These are phyloP conservation scores for Boloria selene DNA, from an alignment of 2,888 invertebrate species.

Conservation along the genomic window DNA sequence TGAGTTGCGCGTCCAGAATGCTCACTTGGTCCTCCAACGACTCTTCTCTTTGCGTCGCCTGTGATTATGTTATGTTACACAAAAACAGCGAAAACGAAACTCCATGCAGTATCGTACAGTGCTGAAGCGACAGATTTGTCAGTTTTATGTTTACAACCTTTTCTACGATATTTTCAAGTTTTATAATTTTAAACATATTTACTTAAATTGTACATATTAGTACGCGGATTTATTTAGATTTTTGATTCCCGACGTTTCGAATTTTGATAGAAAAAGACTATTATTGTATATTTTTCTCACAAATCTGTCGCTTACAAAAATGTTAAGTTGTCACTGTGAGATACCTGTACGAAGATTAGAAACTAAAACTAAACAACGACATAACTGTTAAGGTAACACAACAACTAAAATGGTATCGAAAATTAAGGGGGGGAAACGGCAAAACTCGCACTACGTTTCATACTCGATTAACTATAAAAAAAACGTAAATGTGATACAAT, in stretches of 20 bases:
- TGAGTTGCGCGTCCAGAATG: constrained; percentile 93
- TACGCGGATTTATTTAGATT: too few relatives aligned
- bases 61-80: constrained; percentile 77
- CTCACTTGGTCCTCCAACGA: constrained; percentile 95
- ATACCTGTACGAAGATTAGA: constrained; percentile 47
- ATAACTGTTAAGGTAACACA: constrained; percentile 51
- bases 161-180: neutral
- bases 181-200: neutral
- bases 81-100: constrained; percentile 67
- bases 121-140: constrained; percentile 24
- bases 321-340: constrained; percentile 48
- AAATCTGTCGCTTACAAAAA: constrained; percentile 5
- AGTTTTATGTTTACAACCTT: neutral
- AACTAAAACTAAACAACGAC: constrained; percentile 38
- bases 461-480: constrained; percentile 57
- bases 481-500: neutral
- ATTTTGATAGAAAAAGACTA: too few relatives aligned
- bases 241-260: too few relatives aligned
- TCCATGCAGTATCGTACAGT: constrained; percentile 65
- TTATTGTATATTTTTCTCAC: neutral
- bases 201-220: too few relatives aligned
- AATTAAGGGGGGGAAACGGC: constrained; percentile 45
- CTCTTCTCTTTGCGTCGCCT: constrained; percentile 98
- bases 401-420: constrained; percentile 58
- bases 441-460: constrained; percentile 59